Percentiles rank a stretch among this genome's conserved stretches.
Evolutionary conservation across 2,888 invertebrate genomes (phyloP).

Genomic region (Trissonchulus latispiculum): DNA sequence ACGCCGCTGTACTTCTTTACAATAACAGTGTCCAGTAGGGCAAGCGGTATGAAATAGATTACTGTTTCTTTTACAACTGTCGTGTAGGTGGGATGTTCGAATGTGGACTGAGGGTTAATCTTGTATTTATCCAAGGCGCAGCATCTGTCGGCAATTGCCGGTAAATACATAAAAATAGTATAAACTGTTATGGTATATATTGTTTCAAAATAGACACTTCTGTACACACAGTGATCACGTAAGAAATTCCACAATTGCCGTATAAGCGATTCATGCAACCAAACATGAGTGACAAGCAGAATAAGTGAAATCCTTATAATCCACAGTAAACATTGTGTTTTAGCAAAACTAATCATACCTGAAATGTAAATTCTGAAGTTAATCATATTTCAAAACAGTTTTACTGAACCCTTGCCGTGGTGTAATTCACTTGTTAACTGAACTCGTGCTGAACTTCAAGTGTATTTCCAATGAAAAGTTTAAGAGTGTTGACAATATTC

Average conservation of each 20-base stretch:
- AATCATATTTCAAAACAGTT: no score
- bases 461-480: no score
- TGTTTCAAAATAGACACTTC: not conserved
- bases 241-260: not conserved
- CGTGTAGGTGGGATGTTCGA: constrained; percentile 1
- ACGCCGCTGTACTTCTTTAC: not conserved
- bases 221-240: not conserved
- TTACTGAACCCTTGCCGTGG: no score
- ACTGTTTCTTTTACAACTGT: not conserved
- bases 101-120: not conserved
- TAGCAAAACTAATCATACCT: no score
- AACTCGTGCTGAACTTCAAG: no score
- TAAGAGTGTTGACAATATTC: no score
- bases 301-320: no score
- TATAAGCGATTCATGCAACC: not conserved
- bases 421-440: no score
- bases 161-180: not conserved
- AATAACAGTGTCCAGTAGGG: not conserved
- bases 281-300: no score
- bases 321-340: no score
- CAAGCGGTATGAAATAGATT: not conserved
- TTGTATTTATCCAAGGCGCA: not conserved
- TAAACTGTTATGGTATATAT: not conserved
- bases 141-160: not conserved
- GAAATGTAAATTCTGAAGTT: no score